phyloP scores from a whole-genome alignment of 2,113 vertebrate genomes.

The Triplophysa dalaica region DNA sequence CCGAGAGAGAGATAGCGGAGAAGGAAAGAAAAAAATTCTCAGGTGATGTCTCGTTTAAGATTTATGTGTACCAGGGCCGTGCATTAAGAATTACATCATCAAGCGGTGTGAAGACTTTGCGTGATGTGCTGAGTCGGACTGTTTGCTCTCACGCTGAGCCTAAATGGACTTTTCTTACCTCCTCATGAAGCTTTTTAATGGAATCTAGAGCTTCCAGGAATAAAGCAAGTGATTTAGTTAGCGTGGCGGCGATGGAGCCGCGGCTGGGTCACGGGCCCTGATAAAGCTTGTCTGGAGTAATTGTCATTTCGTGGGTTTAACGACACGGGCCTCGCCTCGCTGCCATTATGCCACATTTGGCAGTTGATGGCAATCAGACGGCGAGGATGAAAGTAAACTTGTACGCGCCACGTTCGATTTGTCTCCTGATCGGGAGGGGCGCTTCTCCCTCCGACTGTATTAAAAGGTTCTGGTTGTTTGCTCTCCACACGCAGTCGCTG shows the following conservation, averaged over 20 bases:
- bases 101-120: constrained; percentile 68
- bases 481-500: constrained; percentile 57
- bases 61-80: constrained; percentile 76
- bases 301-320: constrained; percentile 57
- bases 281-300: constrained; percentile 62
- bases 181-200: constrained; percentile 66
- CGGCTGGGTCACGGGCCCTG: constrained; percentile 54
- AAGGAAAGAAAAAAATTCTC: constrained; percentile 68
- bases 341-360: constrained; percentile 57
- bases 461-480: constrained; percentile 47
- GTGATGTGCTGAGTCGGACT: constrained; percentile 75
- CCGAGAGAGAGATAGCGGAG: constrained; percentile 32
- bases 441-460: constrained; percentile 33
- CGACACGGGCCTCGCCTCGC: constrained; percentile 48
- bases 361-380: constrained; percentile 63
- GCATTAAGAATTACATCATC: constrained; percentile 82
- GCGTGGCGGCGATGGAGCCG: constrained; percentile 32
- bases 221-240: constrained; percentile 58
- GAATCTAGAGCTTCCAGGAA: constrained; percentile 63
- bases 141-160: constrained; percentile 69
- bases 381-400: constrained; percentile 65
- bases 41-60: constrained; percentile 77
- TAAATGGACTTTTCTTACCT: constrained; percentile 64
- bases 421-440: constrained; percentile 46
- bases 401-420: constrained; percentile 66